phyloP scores from a whole-genome alignment of 2,113 vertebrate species.

The Xenus cinereus region DNA sequence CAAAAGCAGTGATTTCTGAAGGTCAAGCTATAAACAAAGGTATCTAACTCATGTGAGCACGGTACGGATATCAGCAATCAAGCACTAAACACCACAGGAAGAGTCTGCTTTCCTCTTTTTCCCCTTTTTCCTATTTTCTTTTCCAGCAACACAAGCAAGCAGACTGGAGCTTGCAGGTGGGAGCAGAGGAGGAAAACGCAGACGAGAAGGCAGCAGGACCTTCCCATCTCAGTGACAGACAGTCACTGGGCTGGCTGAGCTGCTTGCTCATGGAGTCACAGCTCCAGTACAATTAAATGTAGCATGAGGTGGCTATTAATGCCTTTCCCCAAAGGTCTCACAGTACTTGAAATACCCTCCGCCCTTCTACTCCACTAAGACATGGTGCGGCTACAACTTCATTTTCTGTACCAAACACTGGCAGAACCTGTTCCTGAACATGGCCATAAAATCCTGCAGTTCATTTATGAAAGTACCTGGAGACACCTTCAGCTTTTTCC shows the following conservation, averaged over 20 bases:
- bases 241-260: neutral
- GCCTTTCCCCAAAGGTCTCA: neutral
- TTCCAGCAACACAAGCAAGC: neutral
- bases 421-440: neutral
- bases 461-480: neutral
- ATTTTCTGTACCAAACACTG: neutral
- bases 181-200: neutral
- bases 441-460: neutral
- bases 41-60: too few species aligned
- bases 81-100: neutral
- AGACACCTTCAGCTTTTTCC: neutral
- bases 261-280: neutral
- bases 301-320: neutral
- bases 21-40: neutral
- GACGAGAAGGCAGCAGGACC: neutral
- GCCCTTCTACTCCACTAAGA: neutral
- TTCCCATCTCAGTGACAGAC: too few species aligned
- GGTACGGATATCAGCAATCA: fast-evolving
- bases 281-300: neutral
- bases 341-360: neutral
- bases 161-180: neutral
- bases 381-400: neutral
- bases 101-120: neutral
- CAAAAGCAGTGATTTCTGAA: neutral
- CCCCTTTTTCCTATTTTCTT: neutral